Evolutionary conservation across 2,888 invertebrate species (phyloP).

Genomic region (Drosophila suboccidentalis): DNA sequence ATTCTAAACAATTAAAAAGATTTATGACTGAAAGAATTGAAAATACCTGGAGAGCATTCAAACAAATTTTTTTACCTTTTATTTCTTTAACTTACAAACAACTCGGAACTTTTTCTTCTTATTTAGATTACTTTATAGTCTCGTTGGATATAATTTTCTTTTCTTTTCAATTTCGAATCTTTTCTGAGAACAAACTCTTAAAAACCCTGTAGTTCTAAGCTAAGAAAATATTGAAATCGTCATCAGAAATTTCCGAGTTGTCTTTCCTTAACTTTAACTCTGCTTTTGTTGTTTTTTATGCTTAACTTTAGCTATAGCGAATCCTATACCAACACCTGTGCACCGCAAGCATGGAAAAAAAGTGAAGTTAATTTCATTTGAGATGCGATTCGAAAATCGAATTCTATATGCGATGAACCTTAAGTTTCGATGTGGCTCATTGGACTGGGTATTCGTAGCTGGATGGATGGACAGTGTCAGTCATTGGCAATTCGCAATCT

Average conservation of each 20-base stretch:
- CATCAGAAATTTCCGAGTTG: not conserved
- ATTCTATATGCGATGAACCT: conserved; percentile 52
- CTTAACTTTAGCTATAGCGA: not conserved
- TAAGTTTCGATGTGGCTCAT: conserved; percentile 21
- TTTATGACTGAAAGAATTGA: not conserved
- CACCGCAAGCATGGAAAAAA: conserved; percentile 2
- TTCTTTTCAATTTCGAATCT: too few relatives aligned
- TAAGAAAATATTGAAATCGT: not conserved
- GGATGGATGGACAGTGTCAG: conserved; percentile 21
- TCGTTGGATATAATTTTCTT: too few relatives aligned
- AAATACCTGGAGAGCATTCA: too few relatives aligned
- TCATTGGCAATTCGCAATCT: conserved; percentile 40
- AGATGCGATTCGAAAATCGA: conserved; percentile 49
- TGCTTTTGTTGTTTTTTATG: too few relatives aligned
- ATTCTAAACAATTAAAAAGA: not conserved
- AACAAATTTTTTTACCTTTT: too few relatives aligned
- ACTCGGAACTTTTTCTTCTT: not conserved
- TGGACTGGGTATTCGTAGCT: conserved; percentile 4
- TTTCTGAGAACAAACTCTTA: too few relatives aligned
- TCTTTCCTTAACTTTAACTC: not conserved
- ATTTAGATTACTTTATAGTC: not conserved
- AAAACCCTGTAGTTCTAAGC: not conserved
- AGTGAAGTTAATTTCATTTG: conserved; percentile 41
- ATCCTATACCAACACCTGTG: not conserved
- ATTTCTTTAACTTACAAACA: not conserved